Evolutionary conservation across 1,140 invertebrate genomes (phyloP), one percentile per base, ranked within the genome.

Genomic region (Sycobia sp.): DNA sequence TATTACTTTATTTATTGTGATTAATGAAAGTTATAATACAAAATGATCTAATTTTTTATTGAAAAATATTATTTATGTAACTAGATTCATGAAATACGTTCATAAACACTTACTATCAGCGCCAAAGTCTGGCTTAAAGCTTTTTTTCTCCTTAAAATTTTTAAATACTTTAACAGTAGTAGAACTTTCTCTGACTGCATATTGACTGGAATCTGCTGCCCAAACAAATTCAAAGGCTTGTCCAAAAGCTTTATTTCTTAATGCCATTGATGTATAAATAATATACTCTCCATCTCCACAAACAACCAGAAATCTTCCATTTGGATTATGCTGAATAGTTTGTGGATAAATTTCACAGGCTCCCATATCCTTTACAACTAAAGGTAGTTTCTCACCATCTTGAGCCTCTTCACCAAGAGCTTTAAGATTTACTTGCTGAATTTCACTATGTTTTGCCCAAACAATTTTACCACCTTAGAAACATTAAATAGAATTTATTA

Each of bases 281-380:
- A 99, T 99, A 77, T 98, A 99, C 78, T 99, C 98, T 0, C 97
- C 98, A 82, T 99, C 98, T 10, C 98, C 98, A 81, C 98, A 99
- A 9, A 99, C 97, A 4, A 98, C 97, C 2, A 99, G 91, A 83
- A 99, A 99, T 82, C 96, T 88, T 43, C 98, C 98, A 82, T 99
- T 99, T 0, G 97, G 95, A 84, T 98, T 99, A 74, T 99, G 98
- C 20, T 94, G 91, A 66, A 99, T 95, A 0, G 93, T 98, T 77
- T 99, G 97, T 0, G 98, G 98, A 80, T 99, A 99, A 68, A 99
- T 98, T 83, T 99, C 98, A 83, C 96, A 99, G 18, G 95, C 94
- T 0, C 98, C 98, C 95, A 99, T 98, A 72, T 99, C 98, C 78
- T 99, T 99, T 0, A 97, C 91, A 3, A 92, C 90, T 8, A 99